phyloP scores from a whole-genome alignment of 2,797 vertebrate genomes.

The Forpus xanthops region DNA sequence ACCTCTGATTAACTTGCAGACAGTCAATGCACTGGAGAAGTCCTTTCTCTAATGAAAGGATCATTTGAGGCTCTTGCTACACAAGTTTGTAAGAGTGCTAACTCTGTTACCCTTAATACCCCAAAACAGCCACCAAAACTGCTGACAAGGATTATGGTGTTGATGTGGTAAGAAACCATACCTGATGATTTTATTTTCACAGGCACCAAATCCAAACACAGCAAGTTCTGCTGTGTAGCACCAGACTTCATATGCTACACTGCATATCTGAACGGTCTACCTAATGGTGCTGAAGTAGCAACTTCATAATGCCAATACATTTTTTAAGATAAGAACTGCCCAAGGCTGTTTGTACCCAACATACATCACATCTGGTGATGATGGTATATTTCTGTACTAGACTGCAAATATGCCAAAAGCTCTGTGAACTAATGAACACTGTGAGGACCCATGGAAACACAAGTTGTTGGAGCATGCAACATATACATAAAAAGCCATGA shows the following conservation, averaged over 20 bases:
- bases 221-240: background rate
- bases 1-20: background rate
- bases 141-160: background rate
- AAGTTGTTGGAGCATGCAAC: background rate
- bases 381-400: background rate
- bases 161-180: background rate
- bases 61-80: background rate
- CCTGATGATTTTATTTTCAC: background rate
- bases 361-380: background rate
- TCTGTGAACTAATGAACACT: background rate
- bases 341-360: background rate
- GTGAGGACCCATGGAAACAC: accelerated
- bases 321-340: background rate
- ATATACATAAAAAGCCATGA: background rate
- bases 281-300: background rate
- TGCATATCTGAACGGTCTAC: accelerated
- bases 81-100: background rate
- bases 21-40: background rate
- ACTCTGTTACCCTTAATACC: background rate
- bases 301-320: accelerated
- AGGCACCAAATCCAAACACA: background rate
- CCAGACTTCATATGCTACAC: accelerated
- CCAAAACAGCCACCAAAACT: background rate
- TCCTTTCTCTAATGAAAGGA: background rate
- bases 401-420: background rate